These are phyloP conservation scores for Melanogrammus aeglefinus DNA, from an alignment of 2,797 vertebrate genomes.

Conservation along the genomic window DNA sequence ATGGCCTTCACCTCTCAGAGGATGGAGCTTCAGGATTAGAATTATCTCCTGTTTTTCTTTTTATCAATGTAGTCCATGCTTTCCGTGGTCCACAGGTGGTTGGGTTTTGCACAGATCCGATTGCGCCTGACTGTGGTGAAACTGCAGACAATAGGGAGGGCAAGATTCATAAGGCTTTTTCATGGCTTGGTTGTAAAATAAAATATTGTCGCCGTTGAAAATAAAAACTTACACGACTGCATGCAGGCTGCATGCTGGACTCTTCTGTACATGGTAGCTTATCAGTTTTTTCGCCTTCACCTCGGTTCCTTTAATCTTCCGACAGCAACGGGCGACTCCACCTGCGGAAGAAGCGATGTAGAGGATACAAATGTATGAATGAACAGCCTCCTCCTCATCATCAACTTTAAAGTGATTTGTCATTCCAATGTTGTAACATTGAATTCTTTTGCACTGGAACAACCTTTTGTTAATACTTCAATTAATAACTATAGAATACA, in stretches of 20 bases:
- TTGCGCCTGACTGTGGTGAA: constrained; percentile 40
- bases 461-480: too few species aligned
- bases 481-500: too few species aligned
- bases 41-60: constrained; percentile 17
- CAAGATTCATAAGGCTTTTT: not conserved
- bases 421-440: too few species aligned
- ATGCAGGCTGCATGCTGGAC: constrained; percentile 11
- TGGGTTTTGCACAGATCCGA: constrained; percentile 53
- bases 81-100: constrained; percentile 38
- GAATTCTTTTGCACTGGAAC: too few species aligned
- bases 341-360: constrained; percentile 34
- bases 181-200: not conserved
- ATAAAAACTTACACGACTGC: constrained; percentile 64
- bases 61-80: constrained; percentile 53
- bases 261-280: constrained; percentile 43
- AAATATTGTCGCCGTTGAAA: too few species aligned
- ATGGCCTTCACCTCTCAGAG: not conserved
- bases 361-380: not conserved
- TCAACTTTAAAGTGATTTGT: too few species aligned
- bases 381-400: not conserved
- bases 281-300: constrained; percentile 14
- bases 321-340: constrained; percentile 52
- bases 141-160: constrained; percentile 39
- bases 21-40: fast-evolving
- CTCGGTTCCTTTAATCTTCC: not conserved